Conservation (phyloP, 1,140 invertebrate species). For the Sipha flava region DNA sequence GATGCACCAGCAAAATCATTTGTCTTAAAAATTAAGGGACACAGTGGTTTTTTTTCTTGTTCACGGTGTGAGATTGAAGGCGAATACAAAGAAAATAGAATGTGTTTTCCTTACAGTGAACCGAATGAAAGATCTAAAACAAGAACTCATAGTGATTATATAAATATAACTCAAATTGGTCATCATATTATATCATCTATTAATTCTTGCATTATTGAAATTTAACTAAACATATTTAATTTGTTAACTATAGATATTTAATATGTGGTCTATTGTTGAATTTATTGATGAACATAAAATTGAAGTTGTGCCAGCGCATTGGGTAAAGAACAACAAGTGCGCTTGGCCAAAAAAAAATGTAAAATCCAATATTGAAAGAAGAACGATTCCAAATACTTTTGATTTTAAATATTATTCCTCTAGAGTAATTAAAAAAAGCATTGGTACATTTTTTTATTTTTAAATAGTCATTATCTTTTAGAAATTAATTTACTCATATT, state of each 20-base stretch:
- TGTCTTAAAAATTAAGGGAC: slow-evolving; percentile 35
- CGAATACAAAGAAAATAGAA: not conserved
- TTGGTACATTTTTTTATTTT: not conserved
- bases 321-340: not conserved
- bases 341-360: not conserved
- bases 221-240: not conserved
- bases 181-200: not conserved
- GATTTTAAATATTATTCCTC: not conserved
- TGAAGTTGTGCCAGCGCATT: not conserved
- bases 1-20: slow-evolving; percentile 38
- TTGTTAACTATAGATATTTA: not conserved
- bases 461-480: not conserved
- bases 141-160: not conserved
- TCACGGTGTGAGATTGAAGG: slow-evolving; percentile 36
- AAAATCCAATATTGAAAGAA: not conserved
- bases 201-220: not conserved
- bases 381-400: not conserved
- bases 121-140: not conserved
- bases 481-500: not conserved
- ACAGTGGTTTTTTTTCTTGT: slow-evolving; percentile 32
- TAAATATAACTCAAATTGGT: not conserved
- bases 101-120: not conserved
- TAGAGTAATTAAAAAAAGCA: not conserved
- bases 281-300: not conserved
- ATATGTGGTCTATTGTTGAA: not conserved